Conservation (phyloP, 2,888 invertebrate species). For the Galerucella calmariensis region DNA sequence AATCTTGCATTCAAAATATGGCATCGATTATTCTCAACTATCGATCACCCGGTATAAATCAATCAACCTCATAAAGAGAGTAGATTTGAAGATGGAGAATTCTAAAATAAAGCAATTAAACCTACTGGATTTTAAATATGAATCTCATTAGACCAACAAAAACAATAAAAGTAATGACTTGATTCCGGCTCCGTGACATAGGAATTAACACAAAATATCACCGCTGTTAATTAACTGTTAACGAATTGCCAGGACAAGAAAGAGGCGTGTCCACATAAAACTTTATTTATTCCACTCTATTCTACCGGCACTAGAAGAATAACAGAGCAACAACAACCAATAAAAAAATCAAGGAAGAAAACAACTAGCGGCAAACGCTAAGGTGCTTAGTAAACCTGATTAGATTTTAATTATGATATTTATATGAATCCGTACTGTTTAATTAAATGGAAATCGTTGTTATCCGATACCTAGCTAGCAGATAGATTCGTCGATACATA, state of each 20-base stretch:
- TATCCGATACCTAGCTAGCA: neutral
- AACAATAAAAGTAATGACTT: conserved; percentile 24
- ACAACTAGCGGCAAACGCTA: conserved; percentile 17
- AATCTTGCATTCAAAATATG: too few species aligned
- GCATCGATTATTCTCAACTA: neutral
- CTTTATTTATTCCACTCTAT: conserved; percentile 23
- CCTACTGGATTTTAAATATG: conserved; percentile 3
- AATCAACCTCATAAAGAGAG: neutral
- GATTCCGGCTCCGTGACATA: conserved; percentile 32
- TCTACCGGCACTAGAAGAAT: neutral
- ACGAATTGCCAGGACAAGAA: conserved; percentile 33
- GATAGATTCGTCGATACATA: conserved; percentile 1
- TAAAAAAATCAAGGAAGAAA: conserved; percentile 18
- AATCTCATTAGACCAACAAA: conserved; percentile 10
- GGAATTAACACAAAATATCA: conserved; percentile 30
- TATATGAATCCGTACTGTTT: conserved; percentile 32
- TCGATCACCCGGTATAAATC: neutral
- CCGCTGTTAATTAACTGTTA: conserved; percentile 33
- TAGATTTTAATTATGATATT: conserved; percentile 41
- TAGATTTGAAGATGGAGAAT: neutral
- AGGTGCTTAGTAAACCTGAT: conserved; percentile 32
- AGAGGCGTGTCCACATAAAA: conserved; percentile 25
- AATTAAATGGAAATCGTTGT: conserved; percentile 14
- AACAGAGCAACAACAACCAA: neutral
- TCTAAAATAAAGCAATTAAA: conserved; percentile 16